These are phyloP conservation scores for Varanus salvator DNA, from an alignment of 2,113 vertebrate species.

Conservation along the genomic window DNA sequence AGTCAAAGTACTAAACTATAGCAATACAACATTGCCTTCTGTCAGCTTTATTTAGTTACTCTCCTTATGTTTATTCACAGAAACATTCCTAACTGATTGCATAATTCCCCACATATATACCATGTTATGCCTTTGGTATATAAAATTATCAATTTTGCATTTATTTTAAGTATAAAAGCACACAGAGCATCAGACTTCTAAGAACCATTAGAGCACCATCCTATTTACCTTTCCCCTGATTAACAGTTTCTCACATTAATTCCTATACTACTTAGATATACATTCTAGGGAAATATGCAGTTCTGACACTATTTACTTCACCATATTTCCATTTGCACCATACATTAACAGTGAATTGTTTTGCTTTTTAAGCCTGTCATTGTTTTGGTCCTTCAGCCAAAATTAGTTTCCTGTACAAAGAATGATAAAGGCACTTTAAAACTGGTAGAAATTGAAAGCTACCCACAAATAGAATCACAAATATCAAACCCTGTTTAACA, in stretches of 20 bases:
- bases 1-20: background rate
- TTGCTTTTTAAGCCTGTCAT: background rate
- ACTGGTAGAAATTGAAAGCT: background rate
- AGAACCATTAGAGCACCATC: background rate
- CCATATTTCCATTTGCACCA: background rate
- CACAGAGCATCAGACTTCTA: background rate
- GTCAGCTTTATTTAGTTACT: background rate
- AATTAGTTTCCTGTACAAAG: constrained; percentile 2
- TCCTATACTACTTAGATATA: background rate
- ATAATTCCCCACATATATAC: background rate
- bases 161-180: background rate
- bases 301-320: background rate
- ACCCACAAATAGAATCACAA: background rate
- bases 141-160: background rate
- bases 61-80: background rate
- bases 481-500: background rate
- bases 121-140: background rate
- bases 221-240: background rate
- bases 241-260: background rate
- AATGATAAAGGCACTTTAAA: constrained; percentile 9
- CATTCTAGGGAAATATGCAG: background rate
- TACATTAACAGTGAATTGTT: background rate
- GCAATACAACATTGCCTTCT: background rate
- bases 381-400: background rate
- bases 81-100: background rate